Base-by-base conservation (phyloP, 2,797 vertebrate genomes). In the Hyperoplus lanceolatus region DNA sequence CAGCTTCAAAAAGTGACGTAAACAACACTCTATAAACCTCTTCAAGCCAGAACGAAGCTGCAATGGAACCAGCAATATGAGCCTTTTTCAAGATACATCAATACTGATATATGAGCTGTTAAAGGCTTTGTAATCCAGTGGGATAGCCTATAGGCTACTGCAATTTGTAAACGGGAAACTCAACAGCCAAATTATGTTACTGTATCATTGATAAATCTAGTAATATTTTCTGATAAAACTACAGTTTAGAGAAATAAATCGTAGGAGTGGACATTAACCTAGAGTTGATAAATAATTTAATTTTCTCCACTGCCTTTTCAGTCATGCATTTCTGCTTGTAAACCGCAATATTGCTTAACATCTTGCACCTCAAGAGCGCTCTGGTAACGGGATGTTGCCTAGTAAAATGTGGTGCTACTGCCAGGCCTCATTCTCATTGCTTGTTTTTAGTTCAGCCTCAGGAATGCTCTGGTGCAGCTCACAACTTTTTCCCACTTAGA, bases 311-410 rank as follows among this genome's bases (percentile, higher is more conserved):
- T 16, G 21, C 10, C 36, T 2, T 8, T 18, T 29, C 12, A 46
- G 13, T 66, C 15, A 36, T 11, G 7, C 29, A 59, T 29, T 11
- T 71, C 12, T 66, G 4, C 15, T 54, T 8, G 38, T 72, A 18
- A 69, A 64, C 13, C 36, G 67, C 75, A 75, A 61, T 15, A n/a
- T 55, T 77, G 55, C 70, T 8, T 16, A 59, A 57, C 64, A 14
- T 11, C 11, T 42, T 16, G 3, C 42, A 16, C 6, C 11, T 14
- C 3, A 36, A 10, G 1, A 56, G 29, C 9, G 56, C 13, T 61
- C 65, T 14, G 55, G 60, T 53, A 82, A 83, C 6, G 12, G 75
- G 56, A 76, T 61, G 60, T 77, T 80, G 15, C 66, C 42, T 58
- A 14, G 5, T 29, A 29, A 29, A 43, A 48, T 18, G 51, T 42